Conservation (phyloP, 2,797 vertebrate genomes). For the Benthosema pterotum region DNA sequence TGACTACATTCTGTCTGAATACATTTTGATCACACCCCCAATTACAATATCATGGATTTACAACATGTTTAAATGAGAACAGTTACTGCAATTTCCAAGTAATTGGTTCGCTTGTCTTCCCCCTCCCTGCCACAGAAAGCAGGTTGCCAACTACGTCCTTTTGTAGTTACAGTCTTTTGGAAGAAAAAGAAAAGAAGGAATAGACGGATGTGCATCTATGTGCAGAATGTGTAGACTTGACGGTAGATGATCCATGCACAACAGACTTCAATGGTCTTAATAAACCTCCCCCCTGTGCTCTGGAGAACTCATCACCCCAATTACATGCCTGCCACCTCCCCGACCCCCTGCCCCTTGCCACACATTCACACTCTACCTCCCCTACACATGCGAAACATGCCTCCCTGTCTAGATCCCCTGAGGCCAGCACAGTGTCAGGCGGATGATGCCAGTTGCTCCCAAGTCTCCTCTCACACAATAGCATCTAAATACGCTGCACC, state of each 20-base stretch:
- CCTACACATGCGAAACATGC: slow-evolving; percentile 44
- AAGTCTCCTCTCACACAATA: slow-evolving; percentile 13
- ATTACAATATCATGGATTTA: slow-evolving; percentile 21
- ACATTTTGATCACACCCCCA: neutral
- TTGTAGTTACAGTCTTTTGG: slow-evolving; percentile 66
- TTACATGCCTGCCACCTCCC: slow-evolving; percentile 77
- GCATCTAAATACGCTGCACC: neutral
- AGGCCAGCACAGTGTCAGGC: slow-evolving; percentile 28
- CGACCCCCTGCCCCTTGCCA: slow-evolving; percentile 46
- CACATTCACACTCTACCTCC: neutral
- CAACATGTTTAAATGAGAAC: slow-evolving; percentile 17
- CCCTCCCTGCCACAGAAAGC: slow-evolving; percentile 56
- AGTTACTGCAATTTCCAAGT: slow-evolving; percentile 47
- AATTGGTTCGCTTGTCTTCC: slow-evolving; percentile 65
- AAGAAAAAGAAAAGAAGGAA: slow-evolving; percentile 64
- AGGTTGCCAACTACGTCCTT: slow-evolving; percentile 62
- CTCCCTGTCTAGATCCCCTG: slow-evolving; percentile 44
- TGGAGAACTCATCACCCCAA: slow-evolving; percentile 80
- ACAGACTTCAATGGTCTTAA: slow-evolving; percentile 73
- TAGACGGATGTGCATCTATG: slow-evolving; percentile 57
- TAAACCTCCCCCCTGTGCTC: slow-evolving; percentile 72
- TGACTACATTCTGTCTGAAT: neutral
- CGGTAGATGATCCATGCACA: slow-evolving; percentile 43
- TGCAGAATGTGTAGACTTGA: slow-evolving; percentile 35
- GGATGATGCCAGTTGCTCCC: slow-evolving; percentile 32